Evolutionary conservation across 2,888 invertebrate genomes (phyloP).

Genomic region (Gastracanthus pulcherrimus): DNA sequence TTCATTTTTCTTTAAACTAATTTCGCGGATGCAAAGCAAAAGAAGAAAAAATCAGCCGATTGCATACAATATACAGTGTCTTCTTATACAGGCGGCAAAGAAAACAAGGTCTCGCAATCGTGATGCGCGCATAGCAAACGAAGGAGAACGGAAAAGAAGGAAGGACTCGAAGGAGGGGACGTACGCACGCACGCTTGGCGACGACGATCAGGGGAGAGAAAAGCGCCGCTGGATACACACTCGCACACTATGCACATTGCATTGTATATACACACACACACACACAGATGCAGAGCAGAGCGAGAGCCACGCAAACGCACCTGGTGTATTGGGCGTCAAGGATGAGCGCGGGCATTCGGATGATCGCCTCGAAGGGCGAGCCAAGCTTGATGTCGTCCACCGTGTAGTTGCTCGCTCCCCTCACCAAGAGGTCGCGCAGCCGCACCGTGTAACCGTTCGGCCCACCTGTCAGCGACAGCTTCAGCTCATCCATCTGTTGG

Average conservation of each 20-base stretch:
- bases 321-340: slow-evolving; percentile 83
- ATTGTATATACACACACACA: neutral
- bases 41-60: no score
- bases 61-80: no score
- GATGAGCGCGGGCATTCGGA: slow-evolving; percentile 83
- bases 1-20: no score
- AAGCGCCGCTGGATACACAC: no score
- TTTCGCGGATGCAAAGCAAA: no score
- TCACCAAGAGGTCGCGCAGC: slow-evolving; percentile 77
- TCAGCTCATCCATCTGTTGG: slow-evolving; percentile 78
- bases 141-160: no score
- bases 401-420: slow-evolving; percentile 78
- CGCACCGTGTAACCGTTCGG: slow-evolving; percentile 78
- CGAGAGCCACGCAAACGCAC: slow-evolving; percentile 58
- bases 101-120: neutral
- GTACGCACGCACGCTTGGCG: no score
- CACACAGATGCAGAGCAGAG: neutral
- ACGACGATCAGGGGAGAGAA: neutral
- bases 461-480: slow-evolving; percentile 79
- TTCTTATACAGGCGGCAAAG: neutral
- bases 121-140: no score
- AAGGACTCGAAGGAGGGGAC: no score
- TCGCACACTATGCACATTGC: no score
- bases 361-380: slow-evolving; percentile 83
- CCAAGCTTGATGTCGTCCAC: slow-evolving; percentile 78